phyloP scores from a whole-genome alignment of 2,888 invertebrate genomes.

The Amiota minor region DNA sequence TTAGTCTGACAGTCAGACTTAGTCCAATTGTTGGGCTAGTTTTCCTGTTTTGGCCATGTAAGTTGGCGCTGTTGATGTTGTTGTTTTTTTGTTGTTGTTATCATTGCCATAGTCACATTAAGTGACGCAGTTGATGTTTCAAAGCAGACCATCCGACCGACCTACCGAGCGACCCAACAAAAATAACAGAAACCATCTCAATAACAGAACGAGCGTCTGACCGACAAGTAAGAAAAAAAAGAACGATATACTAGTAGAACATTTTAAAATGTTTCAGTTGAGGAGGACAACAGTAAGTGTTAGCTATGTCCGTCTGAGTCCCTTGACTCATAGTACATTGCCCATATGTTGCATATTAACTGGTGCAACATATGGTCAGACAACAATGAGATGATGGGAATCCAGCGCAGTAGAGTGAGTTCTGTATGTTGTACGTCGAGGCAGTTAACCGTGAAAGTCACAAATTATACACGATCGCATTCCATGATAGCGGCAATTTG shows the following conservation, averaged over 20 bases:
- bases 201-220: not conserved
- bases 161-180: not conserved
- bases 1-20: slow-evolving; percentile 5
- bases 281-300: not conserved
- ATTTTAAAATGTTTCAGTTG: not conserved
- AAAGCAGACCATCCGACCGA: not conserved
- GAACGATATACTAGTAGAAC: not conserved
- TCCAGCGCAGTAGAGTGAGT: not conserved
- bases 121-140: slow-evolving; percentile 16
- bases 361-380: slow-evolving; percentile 62
- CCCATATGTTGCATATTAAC: slow-evolving; percentile 55
- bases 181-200: not conserved
- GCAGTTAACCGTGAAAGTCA: slow-evolving; percentile 70
- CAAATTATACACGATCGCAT: slow-evolving; percentile 72
- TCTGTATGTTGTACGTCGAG: slow-evolving; percentile 15
- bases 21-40: slow-evolving; percentile 3
- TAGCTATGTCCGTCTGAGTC: not conserved
- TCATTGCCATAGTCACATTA: not conserved
- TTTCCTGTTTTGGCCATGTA: slow-evolving; percentile 2
- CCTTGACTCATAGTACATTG: slow-evolving; percentile 10
- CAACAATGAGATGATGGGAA: slow-evolving; percentile 32
- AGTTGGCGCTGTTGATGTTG: not conserved
- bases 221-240: not conserved
- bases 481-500: slow-evolving; percentile 71
- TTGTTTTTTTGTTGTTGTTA: not conserved